These are phyloP conservation scores for Xanthorhoe designata DNA, from an alignment of 2,888 invertebrate species.

Conservation along the genomic window DNA sequence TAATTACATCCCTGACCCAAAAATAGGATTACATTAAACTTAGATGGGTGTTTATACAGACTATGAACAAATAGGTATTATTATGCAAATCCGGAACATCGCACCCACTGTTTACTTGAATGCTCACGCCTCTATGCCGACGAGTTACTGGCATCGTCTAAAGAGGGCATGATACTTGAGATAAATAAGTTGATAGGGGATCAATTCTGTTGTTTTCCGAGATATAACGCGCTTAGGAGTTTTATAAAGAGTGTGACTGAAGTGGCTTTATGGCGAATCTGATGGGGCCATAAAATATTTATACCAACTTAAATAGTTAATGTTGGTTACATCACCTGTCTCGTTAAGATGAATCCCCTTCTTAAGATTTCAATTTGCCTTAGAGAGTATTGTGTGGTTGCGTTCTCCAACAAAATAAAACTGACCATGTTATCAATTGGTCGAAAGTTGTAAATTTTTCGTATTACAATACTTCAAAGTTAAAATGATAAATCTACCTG, in stretches of 20 bases:
- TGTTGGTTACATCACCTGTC: neutral
- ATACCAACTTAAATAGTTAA: neutral
- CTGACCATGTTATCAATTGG: too few relatives aligned
- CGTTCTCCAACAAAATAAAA: too few relatives aligned
- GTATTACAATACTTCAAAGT: too few relatives aligned
- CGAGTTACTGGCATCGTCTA: conserved; percentile 8
- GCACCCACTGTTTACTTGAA: neutral
- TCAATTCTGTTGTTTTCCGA: conserved; percentile 44
- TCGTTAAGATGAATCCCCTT: too few relatives aligned
- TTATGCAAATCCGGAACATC: neutral
- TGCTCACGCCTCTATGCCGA: neutral
- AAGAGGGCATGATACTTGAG: conserved; percentile 20
- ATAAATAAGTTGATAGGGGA: conserved; percentile 42
- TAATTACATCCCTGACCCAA: neutral
- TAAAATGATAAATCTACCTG: too few relatives aligned
- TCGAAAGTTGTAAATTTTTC: too few relatives aligned
- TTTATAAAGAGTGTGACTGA: conserved; percentile 31
- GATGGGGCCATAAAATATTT: conserved; percentile 9
- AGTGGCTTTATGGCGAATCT: conserved; percentile 13
- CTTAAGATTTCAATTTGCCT: too few relatives aligned
- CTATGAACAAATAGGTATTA: conserved; percentile 1
- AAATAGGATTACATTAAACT: neutral
- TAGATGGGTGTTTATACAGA: neutral
- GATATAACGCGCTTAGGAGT: conserved; percentile 31
- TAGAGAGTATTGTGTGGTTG: too few relatives aligned